phyloP scores from a whole-genome alignment of 1,140 invertebrate species.

The Triops cancriformis region DNA sequence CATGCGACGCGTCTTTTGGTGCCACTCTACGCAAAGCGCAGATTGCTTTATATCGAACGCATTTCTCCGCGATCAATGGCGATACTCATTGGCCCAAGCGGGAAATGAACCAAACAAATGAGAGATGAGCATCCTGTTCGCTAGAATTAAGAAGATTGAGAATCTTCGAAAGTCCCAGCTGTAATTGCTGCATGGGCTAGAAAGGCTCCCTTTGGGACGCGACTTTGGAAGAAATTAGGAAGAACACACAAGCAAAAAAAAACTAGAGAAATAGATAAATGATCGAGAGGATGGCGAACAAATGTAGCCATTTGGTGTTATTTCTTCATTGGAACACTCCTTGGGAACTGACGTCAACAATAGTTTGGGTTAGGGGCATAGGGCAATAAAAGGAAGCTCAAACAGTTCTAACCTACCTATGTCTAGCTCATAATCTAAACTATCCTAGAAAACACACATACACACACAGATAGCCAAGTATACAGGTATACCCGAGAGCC shows the following conservation, averaged over 20 bases:
- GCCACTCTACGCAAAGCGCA: neutral
- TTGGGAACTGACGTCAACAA: neutral
- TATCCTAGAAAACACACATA: slow-evolving; percentile 19
- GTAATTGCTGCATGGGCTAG: neutral
- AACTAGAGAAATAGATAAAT: neutral
- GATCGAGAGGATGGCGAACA: neutral
- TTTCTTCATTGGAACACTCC: neutral
- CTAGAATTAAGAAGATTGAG: neutral
- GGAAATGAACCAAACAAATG: neutral
- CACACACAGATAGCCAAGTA: slow-evolving; percentile 19
- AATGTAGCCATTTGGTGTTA: neutral
- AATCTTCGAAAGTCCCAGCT: neutral
- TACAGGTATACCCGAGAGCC: slow-evolving; percentile 12
- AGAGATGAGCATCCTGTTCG: neutral
- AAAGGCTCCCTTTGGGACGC: no score
- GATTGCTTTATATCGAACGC: neutral
- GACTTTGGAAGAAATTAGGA: neutral
- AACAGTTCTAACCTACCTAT: slow-evolving; percentile 1
- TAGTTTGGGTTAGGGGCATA: neutral
- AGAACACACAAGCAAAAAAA: neutral
- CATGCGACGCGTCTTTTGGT: neutral
- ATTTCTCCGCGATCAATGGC: neutral
- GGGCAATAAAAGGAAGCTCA: neutral
- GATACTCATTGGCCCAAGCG: neutral
- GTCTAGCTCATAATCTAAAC: slow-evolving; percentile 21